Evolutionary conservation across 1,140 invertebrate species (phyloP).

Genomic region (Drosophila sechellia): DNA sequence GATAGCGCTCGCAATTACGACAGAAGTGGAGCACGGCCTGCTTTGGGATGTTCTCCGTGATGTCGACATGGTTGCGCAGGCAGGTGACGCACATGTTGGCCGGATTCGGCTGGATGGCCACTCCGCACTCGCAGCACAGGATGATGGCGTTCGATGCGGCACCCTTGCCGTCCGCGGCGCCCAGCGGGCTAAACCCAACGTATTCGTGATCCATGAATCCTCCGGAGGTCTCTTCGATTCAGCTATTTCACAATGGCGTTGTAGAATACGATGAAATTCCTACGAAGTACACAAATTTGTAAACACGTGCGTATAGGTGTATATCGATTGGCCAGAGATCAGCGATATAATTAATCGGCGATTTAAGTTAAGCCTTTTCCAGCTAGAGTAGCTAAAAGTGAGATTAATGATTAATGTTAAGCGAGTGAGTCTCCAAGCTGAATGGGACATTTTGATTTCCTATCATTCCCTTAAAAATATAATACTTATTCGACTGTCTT

Average conservation of each 20-base stretch:
- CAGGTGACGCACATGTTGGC: slow-evolving; percentile 99
- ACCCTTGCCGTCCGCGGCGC: slow-evolving; percentile 18
- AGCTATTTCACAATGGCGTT: slow-evolving; percentile 29
- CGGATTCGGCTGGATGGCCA: slow-evolving; percentile 95
- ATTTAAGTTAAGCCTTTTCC: background rate
- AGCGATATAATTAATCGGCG: background rate
- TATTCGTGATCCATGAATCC: slow-evolving; percentile 58
- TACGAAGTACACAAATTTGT: slow-evolving; percentile 27
- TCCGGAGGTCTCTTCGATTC: background rate
- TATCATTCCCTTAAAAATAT: too few species aligned
- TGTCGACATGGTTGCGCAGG: slow-evolving; percentile 95
- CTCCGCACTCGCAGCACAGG: slow-evolving; percentile 92
- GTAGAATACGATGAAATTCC: slow-evolving; percentile 10
- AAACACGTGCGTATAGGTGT: slow-evolving; percentile 52
- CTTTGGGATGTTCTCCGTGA: slow-evolving; percentile 98
- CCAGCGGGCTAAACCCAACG: slow-evolving; percentile 43
- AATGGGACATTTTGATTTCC: too few species aligned
- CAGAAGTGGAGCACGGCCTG: slow-evolving; percentile 96
- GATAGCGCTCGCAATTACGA: slow-evolving; percentile 96
- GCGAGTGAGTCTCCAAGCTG: too few species aligned
- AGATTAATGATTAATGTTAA: background rate
- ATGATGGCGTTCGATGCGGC: slow-evolving; percentile 45
- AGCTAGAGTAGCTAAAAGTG: background rate
- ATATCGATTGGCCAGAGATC: slow-evolving; percentile 3
- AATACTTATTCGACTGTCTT: background rate